Evolutionary conservation across 2,797 vertebrate genomes (phyloP).

Genomic region (Fistularia tabacaria): DNA sequence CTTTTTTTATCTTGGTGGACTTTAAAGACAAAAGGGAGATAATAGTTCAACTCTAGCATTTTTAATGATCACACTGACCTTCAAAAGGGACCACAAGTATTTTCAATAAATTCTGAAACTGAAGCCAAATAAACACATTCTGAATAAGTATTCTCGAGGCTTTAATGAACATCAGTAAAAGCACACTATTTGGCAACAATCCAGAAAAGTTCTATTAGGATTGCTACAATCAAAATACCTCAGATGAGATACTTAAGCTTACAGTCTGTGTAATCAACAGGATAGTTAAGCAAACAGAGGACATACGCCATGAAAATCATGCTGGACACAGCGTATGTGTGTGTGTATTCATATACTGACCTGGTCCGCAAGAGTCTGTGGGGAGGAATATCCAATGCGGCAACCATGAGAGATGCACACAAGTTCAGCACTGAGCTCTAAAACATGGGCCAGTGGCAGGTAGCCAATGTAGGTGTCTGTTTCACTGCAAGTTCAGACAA

Average conservation of each 20-base stretch:
- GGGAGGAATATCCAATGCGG: constrained; percentile 94
- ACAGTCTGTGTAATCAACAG: neutral
- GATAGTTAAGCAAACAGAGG: neutral
- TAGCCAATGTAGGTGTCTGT: constrained; percentile 94
- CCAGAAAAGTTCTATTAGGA: neutral
- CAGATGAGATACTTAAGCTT: neutral
- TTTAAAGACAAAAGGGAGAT: constrained; percentile 47
- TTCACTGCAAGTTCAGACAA: constrained; percentile 74
- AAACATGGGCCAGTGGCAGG: constrained; percentile 91
- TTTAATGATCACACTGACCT: too few species aligned
- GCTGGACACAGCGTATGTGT: neutral
- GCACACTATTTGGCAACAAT: too few species aligned
- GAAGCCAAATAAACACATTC: too few species aligned
- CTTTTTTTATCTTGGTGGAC: constrained; percentile 99
- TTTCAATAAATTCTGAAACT: too few species aligned
- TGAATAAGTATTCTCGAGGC: too few species aligned
- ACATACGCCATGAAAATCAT: neutral
- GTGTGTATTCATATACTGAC: constrained; percentile 60
- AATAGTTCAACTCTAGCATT: too few species aligned
- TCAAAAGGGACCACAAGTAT: too few species aligned
- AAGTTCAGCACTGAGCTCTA: constrained; percentile 94
- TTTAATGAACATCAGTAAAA: too few species aligned
- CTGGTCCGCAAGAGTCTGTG: constrained; percentile 95
- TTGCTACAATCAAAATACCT: neutral
- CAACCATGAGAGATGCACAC: constrained; percentile 92